Conservation (phyloP, 1,140 invertebrate species). For the Anastatus disparis region DNA sequence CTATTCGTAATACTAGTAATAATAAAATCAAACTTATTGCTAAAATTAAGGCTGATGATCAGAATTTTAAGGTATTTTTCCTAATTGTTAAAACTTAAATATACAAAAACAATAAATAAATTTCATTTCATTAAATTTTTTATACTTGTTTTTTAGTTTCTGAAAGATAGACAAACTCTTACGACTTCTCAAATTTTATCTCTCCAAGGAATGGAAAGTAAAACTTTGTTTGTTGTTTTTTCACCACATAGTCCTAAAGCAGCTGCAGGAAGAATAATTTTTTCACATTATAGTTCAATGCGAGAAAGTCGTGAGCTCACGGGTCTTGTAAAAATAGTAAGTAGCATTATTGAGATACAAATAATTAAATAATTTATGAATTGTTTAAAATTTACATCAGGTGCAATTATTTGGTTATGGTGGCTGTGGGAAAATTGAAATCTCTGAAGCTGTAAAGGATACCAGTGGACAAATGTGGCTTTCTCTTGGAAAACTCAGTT, state of each 20-base stretch:
- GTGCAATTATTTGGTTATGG: conserved; percentile 66
- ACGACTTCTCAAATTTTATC: conserved; percentile 51
- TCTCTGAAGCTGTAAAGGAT: conserved; percentile 64
- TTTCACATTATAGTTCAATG: conserved; percentile 59
- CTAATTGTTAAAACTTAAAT: conserved; percentile 11
- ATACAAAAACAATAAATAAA: no score
- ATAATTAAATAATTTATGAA: neutral
- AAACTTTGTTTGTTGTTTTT: conserved; percentile 62
- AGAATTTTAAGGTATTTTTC: conserved; percentile 57
- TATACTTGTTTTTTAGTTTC: conserved; percentile 52
- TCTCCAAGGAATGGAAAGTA: conserved; percentile 65
- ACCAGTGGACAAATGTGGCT: conserved; percentile 66
- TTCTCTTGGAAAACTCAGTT: conserved; percentile 63
- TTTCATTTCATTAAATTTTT: conserved; percentile 20
- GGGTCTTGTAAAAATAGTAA: conserved; percentile 54
- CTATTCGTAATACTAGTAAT: conserved; percentile 65
- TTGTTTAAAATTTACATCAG: conserved; percentile 41
- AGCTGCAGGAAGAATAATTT: conserved; percentile 63
- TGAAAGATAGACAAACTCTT: conserved; percentile 54
- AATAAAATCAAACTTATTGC: conserved; percentile 65
- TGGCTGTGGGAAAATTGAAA: conserved; percentile 62
- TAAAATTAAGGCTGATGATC: conserved; percentile 57
- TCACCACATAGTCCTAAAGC: conserved; percentile 61
- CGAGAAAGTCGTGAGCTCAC: conserved; percentile 53
- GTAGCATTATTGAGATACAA: conserved; percentile 8